Base-by-base conservation (phyloP, 2,888 invertebrate species). In the Melipona bicolor region DNA sequence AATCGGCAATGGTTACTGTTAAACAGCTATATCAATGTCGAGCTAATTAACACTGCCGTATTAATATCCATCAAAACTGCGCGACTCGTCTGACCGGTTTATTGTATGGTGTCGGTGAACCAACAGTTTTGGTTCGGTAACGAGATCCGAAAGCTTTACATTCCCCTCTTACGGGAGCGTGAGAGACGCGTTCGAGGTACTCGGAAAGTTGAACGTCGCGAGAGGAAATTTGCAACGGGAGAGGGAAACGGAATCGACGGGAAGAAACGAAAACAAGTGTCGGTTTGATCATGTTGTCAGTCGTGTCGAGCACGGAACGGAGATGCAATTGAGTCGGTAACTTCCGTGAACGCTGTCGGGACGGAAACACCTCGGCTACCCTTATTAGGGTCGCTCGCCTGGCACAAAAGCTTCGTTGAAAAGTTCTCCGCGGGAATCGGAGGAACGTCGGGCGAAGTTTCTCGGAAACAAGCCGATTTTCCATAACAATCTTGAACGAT, bases 281-380 rank as follows among this genome's bases (percentile, higher is more conserved):
- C 49, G 68, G 27, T 70, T 75, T 59, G 75, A 75, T 72, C 78
- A 50, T 61, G 61, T 70, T 69, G 78, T 73, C 69, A 49, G 32
- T 65, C 32, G 49, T 54, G 32, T 64, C 78, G 71, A 77, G 73
- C 56, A 56, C 56, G 27, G 32, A 62, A 5, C 36, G 56, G 24
- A 49, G 70, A 77, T 59, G 79, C 74, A 82, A 82, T 82, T 83
- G 85, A 87, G 78, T 73, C 68, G 71, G 59, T 32, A 85, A 87
- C 78, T 87, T 85, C 69, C 74, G 73, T 68, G 67, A 67, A 77
- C 71, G 67, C 74, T 49, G 54, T 61, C 62, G 61, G 59, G 72
- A 78, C 70, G 77, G 69, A 80, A 81, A 70, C 76, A 72, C 62
- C 75, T 69, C n/a, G n/a, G 71, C n/a, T 72, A 19, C 43, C 56